Evolutionary conservation across 2,797 vertebrate genomes (phyloP), one percentile per base, ranked within the genome.

Genomic region (Poeciliopsis gracilis): DNA sequence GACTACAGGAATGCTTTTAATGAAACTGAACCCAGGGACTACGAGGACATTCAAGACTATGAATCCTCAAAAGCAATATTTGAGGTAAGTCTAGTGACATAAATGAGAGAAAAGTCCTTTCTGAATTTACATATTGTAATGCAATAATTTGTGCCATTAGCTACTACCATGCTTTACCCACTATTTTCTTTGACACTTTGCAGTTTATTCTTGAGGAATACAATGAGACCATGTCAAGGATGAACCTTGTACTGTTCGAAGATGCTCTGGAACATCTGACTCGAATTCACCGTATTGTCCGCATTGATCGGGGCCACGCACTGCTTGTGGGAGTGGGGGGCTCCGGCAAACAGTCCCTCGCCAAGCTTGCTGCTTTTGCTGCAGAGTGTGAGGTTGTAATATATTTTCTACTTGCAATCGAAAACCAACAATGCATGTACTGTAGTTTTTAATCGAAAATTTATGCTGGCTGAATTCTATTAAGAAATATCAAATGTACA

Each of bases 171-270:
- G 20, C n/a, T 20, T 70, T 51, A 18, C 2, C 15, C 6, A 18
- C 9, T 77, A 4, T 47, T 43, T 75, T 74, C 30, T 82, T 83
- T 83, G 8, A 2, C 1, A 45, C 41, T 78, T 57, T 89, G 45
- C 89, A 99, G 98, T 98, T 98, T 87, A 97, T 99, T 81, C 93
- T 99, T 1, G 97, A 99, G 45, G 98, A 98, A 81, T 99, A 98
- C 92, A 99, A 98, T 2, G 97, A 99, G 81, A 90, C 30, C 72
- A 96, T 96, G 73, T 89, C 93, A 0, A 95, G 88, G 66, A 98
- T 99, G 98, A 97, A 97, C 61, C 89, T 99, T 72, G 97, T 99
- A 28, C 95, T 99, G 57, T 99, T 99, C 77, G 97, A 99, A 0
- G 97, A 99, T 3, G 98, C 98, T 5, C 92, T 99, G 89, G 98